Conservation (phyloP, 2,888 invertebrate species). For the Trichacis sp. region DNA sequence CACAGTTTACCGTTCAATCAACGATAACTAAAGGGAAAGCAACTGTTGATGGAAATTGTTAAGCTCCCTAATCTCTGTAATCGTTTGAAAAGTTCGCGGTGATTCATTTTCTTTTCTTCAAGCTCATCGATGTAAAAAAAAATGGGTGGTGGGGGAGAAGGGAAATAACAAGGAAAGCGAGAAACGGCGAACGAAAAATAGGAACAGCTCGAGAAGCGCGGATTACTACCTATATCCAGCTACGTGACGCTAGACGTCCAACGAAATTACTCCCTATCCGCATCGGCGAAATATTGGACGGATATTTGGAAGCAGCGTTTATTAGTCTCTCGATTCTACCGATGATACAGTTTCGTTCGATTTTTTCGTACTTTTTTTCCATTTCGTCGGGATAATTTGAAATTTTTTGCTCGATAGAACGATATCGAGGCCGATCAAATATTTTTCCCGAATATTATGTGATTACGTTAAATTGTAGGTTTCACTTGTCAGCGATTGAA, state of each 20-base stretch:
- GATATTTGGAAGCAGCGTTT: slow-evolving; percentile 41
- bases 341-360: slow-evolving; percentile 17
- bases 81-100: slow-evolving; percentile 2
- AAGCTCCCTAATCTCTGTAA: not conserved
- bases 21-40: not conserved
- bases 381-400: not conserved
- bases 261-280: slow-evolving; percentile 43
- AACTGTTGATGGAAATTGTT: not conserved
- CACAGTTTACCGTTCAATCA: not conserved
- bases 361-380: slow-evolving; percentile 10
- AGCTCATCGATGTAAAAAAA: no score
- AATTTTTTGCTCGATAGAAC: slow-evolving; percentile 4
- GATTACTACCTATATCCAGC: slow-evolving; percentile 24
- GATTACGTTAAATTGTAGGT: no score
- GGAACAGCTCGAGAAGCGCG: slow-evolving; percentile 25
- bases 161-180: slow-evolving; percentile 18
- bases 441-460: no score
- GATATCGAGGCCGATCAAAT: no score
- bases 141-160: not conserved
- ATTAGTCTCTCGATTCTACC: slow-evolving; percentile 28
- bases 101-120: not conserved
- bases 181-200: slow-evolving; percentile 25
- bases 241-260: slow-evolving; percentile 41
- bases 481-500: no score
- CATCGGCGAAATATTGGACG: slow-evolving; percentile 41